Evolutionary conservation across 2,888 invertebrate species (phyloP).

Genomic region (Ophraella communa): DNA sequence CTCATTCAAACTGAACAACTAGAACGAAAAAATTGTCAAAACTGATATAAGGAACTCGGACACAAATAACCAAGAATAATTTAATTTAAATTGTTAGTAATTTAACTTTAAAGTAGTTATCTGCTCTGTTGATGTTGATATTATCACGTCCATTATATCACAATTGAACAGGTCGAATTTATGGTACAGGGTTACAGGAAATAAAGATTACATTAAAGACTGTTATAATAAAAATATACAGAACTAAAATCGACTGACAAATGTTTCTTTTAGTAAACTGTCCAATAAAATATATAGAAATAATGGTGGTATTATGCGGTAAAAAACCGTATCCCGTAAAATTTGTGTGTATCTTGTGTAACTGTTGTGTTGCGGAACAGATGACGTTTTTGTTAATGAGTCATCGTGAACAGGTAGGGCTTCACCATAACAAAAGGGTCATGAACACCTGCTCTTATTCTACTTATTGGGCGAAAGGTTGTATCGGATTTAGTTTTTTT

Average conservation of each 20-base stretch:
- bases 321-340: not conserved
- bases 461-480: not conserved
- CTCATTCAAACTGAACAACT: too few species aligned
- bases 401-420: slow-evolving; percentile 21
- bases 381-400: slow-evolving; percentile 16
- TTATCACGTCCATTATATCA: slow-evolving; percentile 46
- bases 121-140: slow-evolving; percentile 43
- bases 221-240: not conserved
- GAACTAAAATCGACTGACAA: not conserved
- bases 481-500: not conserved
- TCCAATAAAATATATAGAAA: not conserved
- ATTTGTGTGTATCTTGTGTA: not conserved
- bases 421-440: slow-evolving; percentile 15
- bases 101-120: slow-evolving; percentile 43
- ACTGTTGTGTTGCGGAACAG: not conserved
- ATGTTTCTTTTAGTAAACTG: not conserved
- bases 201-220: slow-evolving; percentile 3
- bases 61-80: slow-evolving; percentile 10
- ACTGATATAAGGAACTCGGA: not conserved
- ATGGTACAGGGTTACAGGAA: slow-evolving; percentile 45
- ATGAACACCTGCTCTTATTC: slow-evolving; percentile 15
- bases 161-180: slow-evolving; percentile 48
- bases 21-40: not conserved
- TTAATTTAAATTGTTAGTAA: slow-evolving; percentile 36
- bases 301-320: not conserved